Evolutionary conservation across 2,797 vertebrate species (phyloP).

Genomic region (Pseudomugil tenellus): DNA sequence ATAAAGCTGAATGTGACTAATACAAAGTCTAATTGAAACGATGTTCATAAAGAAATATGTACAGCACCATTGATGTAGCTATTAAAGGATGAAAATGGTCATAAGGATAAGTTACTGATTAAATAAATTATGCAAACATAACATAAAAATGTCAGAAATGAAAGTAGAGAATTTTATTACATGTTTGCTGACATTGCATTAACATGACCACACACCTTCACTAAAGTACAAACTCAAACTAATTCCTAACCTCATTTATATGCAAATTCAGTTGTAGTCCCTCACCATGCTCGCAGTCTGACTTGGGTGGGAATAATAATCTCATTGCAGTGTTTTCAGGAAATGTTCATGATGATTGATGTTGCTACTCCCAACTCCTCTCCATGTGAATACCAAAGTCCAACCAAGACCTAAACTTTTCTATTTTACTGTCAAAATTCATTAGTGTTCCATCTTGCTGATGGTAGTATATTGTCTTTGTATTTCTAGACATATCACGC

Average conservation of each 20-base stretch:
- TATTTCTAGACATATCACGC: constrained; percentile 5
- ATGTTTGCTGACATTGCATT: constrained; percentile 18
- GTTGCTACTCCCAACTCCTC: constrained; percentile 22
- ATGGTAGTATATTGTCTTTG: constrained; percentile 11
- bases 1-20: neutral
- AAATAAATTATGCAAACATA: neutral
- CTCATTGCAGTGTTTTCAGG: constrained; percentile 37
- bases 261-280: constrained; percentile 59
- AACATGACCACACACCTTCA: constrained; percentile 30
- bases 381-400: neutral
- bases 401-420: constrained; percentile 12
- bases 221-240: constrained; percentile 51
- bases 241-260: constrained; percentile 63
- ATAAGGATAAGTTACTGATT: neutral
- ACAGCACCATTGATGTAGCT: neutral
- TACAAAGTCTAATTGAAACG: too few species aligned
- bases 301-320: constrained; percentile 42
- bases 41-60: neutral
- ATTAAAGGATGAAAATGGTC: neutral
- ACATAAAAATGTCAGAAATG: too few species aligned
- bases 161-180: too few species aligned
- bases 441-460: neutral
- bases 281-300: constrained; percentile 32
- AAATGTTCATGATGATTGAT: constrained; percentile 48
- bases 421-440: constrained; percentile 23